A percentile compares a stretch with the other conserved stretches of the same genome.
Conservation (phyloP, 2,113 vertebrate species). For the Antidorcas marsupialis region DNA sequence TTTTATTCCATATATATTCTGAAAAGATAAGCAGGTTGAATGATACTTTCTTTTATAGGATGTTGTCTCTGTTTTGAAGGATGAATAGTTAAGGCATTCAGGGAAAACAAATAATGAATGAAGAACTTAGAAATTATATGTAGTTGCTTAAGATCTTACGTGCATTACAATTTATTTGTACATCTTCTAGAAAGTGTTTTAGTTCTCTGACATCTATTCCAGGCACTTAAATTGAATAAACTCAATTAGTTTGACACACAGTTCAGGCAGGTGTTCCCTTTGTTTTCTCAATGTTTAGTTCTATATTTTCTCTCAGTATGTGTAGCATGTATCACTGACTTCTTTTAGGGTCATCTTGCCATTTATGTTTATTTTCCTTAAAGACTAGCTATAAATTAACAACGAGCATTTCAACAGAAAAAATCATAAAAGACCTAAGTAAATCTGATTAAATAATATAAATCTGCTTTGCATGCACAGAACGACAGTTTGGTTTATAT, state of each 20-base stretch:
- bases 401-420: constrained; percentile 10
- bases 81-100: not conserved
- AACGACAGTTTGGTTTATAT: not conserved
- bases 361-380: constrained; percentile 30
- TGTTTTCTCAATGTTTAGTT: not conserved
- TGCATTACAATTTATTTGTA: not conserved
- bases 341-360: not conserved
- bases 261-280: not conserved
- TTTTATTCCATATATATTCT: not conserved
- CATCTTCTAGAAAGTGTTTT: not conserved
- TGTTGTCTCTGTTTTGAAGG: not conserved
- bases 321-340: not conserved
- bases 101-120: not conserved
- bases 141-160: not conserved
- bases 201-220: not conserved
- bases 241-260: not conserved
- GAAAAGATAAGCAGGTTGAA: not conserved
- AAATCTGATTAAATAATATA: constrained; percentile 13
- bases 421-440: not conserved
- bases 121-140: not conserved
- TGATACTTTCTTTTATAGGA: not conserved
- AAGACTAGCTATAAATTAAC: not conserved
- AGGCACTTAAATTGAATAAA: not conserved
- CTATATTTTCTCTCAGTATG: not conserved
- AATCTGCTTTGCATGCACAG: not conserved